Evolutionary conservation across 92 coral and sea anemone species (phyloP).

Genomic region (Siderastrea siderea): DNA sequence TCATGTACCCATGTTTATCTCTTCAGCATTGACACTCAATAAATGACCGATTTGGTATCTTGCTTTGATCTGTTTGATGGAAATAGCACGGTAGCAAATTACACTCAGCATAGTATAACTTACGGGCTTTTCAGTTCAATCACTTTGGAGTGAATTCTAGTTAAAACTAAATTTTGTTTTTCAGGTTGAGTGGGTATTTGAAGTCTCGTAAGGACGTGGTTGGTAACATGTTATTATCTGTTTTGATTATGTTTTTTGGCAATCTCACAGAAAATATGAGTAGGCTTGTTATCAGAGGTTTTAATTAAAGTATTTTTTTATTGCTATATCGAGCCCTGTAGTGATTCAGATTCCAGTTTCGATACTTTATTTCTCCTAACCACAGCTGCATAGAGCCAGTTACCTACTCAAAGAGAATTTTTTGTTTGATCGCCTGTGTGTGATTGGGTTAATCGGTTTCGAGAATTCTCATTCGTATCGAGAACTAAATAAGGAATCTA

Average conservation of each 20-base stretch:
- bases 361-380: not conserved
- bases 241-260: not conserved
- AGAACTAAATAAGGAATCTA: not conserved
- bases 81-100: no score
- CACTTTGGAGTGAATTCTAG: no score
- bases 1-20: not conserved
- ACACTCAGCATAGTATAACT: no score
- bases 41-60: not conserved
- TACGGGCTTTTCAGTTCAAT: no score
- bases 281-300: not conserved
- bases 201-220: not conserved
- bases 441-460: not conserved
- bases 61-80: not conserved
- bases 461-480: not conserved
- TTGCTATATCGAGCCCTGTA: not conserved
- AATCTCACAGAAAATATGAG: not conserved
- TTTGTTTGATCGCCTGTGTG: not conserved
- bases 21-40: not conserved
- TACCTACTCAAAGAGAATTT: not conserved
- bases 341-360: not conserved
- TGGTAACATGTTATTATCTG: not conserved
- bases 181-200: not conserved
- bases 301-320: not conserved
- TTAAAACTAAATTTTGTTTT: not conserved
- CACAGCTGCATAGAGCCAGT: not conserved